Base-by-base conservation (phyloP, 1,140 invertebrate species). In the Chrysoperla carnea region DNA sequence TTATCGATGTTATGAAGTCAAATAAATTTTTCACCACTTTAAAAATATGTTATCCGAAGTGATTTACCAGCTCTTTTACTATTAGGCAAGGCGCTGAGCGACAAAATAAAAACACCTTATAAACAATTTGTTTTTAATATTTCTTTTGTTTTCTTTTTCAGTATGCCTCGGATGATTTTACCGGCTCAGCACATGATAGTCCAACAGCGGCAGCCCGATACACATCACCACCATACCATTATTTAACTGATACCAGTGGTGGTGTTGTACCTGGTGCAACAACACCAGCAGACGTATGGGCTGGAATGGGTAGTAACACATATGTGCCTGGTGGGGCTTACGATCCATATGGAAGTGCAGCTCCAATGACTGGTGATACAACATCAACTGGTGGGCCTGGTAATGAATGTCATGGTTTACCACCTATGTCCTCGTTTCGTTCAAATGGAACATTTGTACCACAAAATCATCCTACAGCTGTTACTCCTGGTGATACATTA, bases 381-480 rank as follows among this genome's bases (percentile, higher is more conserved):
- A 53, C 31, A 2, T 23, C 17, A 23, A 23, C 17, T 23, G 17
- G 17, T 3, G 77, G 73, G 56, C 52, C 62, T 43, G 68, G 71
- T 48, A 68, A 70, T 48, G 65, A 69, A 54, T 68, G 76, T 55
- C 71, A 79, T 54, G 80, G 84, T 41, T 70, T 94, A 62, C 89
- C 89, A 44, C 89, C 90, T 31, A 93, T 95, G 88, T 92, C 88
- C 42, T 86, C 84, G 47, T 87, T 95, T 69, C 73, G 86, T 29
- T 76, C 78, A 33, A 68, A 66, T 48, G 66, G 65, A 42, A 73
- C 70, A 29, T 53, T 61, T 37, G 59, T 61, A 39, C 58, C 61
- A 54, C 67, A 56, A 63, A 61, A 56, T 62, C 64, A 66, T 70
- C 49, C 55, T 60, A 49, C 64, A 48, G 46, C 54, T 48, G 58